phyloP scores from a whole-genome alignment of 1,140 invertebrate genomes.

The Latrodectus geometricus region DNA sequence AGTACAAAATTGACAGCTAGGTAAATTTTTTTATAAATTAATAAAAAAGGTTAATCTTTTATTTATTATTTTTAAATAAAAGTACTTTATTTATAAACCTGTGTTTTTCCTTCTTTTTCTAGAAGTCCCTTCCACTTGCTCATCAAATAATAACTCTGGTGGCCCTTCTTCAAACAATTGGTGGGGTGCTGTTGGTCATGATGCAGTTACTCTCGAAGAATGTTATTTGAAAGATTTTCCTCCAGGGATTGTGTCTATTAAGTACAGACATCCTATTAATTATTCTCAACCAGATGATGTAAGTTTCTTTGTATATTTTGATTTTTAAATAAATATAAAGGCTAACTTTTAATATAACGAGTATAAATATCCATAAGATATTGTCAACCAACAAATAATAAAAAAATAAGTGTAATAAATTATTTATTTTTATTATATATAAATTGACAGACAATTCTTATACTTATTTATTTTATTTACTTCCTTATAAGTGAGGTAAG shows the following conservation, averaged over 20 bases:
- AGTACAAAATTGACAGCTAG: too few relatives aligned
- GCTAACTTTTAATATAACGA: too few relatives aligned
- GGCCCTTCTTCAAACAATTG: slow-evolving; percentile 70
- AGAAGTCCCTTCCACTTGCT: slow-evolving; percentile 38
- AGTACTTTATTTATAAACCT: background rate
- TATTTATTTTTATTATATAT: too few relatives aligned
- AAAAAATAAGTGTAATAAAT: too few relatives aligned
- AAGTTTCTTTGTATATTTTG: slow-evolving; percentile 7
- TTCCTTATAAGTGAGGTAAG: too few relatives aligned
- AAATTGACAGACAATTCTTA: too few relatives aligned
- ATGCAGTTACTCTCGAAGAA: slow-evolving; percentile 77
- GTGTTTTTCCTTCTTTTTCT: background rate
- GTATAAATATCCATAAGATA: too few relatives aligned
- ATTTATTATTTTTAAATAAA: background rate
- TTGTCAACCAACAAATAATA: too few relatives aligned
- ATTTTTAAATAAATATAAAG: too few relatives aligned
- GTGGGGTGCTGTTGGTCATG: slow-evolving; percentile 87
- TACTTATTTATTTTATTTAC: too few relatives aligned
- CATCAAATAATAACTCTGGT: slow-evolving; percentile 1
- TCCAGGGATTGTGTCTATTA: slow-evolving; percentile 88
- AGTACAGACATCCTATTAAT: slow-evolving; percentile 87
- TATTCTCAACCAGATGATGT: slow-evolving; percentile 84
- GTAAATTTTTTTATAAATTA: too few relatives aligned
- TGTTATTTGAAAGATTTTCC: slow-evolving; percentile 84
- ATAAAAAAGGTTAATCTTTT: too few relatives aligned